A percentile compares a stretch with the other conserved stretches of the same genome.
phyloP scores from a whole-genome alignment of 2,888 invertebrate genomes.

The Stenodera caucasica region DNA sequence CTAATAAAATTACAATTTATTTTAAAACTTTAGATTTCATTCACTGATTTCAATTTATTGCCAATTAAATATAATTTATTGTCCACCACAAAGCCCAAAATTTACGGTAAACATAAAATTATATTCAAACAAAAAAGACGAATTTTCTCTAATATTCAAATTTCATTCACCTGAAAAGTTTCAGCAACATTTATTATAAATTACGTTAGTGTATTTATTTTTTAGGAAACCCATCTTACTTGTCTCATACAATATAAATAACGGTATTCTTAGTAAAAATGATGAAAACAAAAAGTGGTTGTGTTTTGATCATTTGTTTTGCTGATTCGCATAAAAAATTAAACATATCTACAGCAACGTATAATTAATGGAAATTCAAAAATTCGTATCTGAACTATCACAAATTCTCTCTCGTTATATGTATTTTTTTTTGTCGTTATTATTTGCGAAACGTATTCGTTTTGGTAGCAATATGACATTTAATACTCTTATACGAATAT shows the following conservation, averaged over 20 bases:
- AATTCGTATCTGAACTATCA: too few relatives aligned
- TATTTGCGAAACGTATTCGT: neutral
- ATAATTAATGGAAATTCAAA: too few relatives aligned
- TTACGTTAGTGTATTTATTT: neutral
- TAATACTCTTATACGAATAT: neutral
- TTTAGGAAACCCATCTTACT: neutral
- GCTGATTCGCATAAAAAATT: too few relatives aligned
- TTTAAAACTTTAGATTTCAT: neutral
- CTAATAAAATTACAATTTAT: neutral
- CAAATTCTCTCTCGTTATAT: neutral
- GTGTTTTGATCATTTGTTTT: too few relatives aligned
- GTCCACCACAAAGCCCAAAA: neutral
- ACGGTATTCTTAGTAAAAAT: too few relatives aligned
- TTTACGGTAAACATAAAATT: neutral
- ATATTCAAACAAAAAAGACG: neutral
- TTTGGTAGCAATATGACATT: neutral
- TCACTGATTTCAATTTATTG: neutral
- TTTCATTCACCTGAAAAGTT: neutral
- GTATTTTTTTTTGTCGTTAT: neutral
- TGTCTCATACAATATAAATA: constrained; percentile 1
- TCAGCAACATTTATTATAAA: neutral
- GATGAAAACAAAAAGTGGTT: too few relatives aligned
- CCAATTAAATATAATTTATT: neutral
- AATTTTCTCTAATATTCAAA: neutral
- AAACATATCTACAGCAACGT: too few relatives aligned